phyloP scores from a whole-genome alignment of 2,888 invertebrate genomes.

The Pseudoips prasinana region DNA sequence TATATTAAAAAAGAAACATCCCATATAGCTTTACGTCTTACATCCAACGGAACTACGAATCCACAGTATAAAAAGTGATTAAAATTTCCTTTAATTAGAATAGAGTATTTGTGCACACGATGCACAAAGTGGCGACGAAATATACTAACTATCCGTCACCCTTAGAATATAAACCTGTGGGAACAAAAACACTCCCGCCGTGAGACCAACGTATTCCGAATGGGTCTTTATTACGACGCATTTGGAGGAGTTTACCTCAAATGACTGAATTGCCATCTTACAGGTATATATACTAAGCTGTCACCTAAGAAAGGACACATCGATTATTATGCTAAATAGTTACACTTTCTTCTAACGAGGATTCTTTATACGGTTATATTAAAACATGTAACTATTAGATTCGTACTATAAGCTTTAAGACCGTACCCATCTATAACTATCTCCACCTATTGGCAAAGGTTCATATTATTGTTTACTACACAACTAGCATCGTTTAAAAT shows the following conservation, averaged over 20 bases:
- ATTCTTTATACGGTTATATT: slow-evolving; percentile 55
- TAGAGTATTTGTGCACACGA: slow-evolving; percentile 74
- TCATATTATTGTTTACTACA: slow-evolving; percentile 45
- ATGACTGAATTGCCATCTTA: slow-evolving; percentile 14
- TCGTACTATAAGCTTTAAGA: slow-evolving; percentile 72
- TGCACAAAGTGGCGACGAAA: slow-evolving; percentile 1
- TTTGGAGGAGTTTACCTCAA: background rate
- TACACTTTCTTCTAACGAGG: slow-evolving; percentile 63
- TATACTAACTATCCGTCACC: slow-evolving; percentile 26
- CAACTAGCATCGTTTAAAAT: slow-evolving; percentile 77
- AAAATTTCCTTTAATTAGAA: slow-evolving; percentile 48
- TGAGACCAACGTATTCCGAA: no score
- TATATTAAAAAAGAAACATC: slow-evolving; percentile 48
- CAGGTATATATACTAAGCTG: slow-evolving; percentile 16
- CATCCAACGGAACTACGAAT: slow-evolving; percentile 43
- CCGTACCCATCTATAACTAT: slow-evolving; percentile 58
- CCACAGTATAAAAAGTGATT: slow-evolving; percentile 65
- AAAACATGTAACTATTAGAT: slow-evolving; percentile 64
- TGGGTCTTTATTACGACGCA: no score
- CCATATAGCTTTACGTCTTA: slow-evolving; percentile 45
- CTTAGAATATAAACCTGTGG: no score
- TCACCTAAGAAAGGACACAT: slow-evolving; percentile 62
- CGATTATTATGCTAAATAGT: slow-evolving; percentile 60
- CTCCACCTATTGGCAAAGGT: slow-evolving; percentile 53
- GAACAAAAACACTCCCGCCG: no score